Conservation (phyloP, 2,113 vertebrate species). For the Tyto alba region DNA sequence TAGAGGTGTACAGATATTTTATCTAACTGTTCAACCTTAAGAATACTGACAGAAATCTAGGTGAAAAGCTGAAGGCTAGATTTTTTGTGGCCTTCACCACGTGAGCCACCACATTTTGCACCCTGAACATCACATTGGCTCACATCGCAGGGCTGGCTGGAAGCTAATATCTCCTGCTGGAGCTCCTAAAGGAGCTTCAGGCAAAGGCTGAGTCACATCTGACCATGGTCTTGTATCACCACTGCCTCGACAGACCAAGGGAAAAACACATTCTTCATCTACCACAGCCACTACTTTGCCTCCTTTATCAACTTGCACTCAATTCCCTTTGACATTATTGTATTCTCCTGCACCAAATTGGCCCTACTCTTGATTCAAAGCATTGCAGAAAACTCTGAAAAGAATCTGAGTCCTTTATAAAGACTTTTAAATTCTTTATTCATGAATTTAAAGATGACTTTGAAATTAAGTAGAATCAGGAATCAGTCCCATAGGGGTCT, state of each 20-base stretch:
- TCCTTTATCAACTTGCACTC: not conserved
- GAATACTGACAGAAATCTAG: not conserved
- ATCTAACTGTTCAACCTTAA: not conserved
- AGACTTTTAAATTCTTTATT: conserved; percentile 9
- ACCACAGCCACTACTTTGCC: not conserved
- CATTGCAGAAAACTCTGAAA: not conserved
- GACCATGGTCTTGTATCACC: not conserved
- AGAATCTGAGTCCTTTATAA: not conserved
- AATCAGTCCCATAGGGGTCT: not conserved
- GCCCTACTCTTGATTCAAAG: not conserved
- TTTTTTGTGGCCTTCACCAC: not conserved
- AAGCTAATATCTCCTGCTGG: not conserved
- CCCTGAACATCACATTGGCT: not conserved
- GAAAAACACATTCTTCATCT: not conserved
- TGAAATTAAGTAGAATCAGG: conserved; percentile 12
- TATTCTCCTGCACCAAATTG: not conserved
- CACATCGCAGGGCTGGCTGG: not conserved
- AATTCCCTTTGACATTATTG: not conserved
- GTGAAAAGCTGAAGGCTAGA: not conserved
- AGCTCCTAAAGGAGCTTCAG: not conserved
- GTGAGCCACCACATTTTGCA: rapidly evolving
- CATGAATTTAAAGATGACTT: not conserved
- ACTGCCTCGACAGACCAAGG: rapidly evolving
- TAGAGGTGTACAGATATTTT: not conserved
- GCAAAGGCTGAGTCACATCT: not conserved